Conservation (phyloP, 2,797 vertebrate genomes). For the Tarsius wallacei region DNA sequence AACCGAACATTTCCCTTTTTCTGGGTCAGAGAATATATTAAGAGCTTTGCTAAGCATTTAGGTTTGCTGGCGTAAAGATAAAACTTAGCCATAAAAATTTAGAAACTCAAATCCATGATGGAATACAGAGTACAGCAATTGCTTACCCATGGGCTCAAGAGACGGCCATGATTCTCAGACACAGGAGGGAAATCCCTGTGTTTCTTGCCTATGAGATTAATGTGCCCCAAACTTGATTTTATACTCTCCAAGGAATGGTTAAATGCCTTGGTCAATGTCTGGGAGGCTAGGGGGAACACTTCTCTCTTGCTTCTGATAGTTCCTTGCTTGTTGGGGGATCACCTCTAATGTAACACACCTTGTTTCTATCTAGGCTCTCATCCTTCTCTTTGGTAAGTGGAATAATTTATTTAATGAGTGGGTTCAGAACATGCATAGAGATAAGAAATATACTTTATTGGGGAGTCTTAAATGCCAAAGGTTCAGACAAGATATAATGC, state of each 20-base stretch:
- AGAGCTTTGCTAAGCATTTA: conserved; percentile 28
- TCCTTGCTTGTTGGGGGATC: background rate
- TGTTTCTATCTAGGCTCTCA: background rate
- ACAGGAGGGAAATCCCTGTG: background rate
- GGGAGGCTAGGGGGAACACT: background rate
- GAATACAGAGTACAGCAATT: background rate
- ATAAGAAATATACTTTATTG: background rate
- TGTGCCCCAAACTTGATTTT: background rate
- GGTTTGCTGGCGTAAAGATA: background rate
- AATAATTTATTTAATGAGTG: background rate
- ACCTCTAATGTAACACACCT: background rate
- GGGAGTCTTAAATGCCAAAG: background rate
- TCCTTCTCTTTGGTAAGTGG: background rate
- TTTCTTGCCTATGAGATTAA: background rate
- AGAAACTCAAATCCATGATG: background rate
- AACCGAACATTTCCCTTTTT: background rate
- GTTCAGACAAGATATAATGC: conserved; percentile 58
- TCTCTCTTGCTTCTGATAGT: background rate
- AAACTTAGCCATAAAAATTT: background rate
- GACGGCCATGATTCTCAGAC: background rate
- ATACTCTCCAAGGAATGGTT: background rate
- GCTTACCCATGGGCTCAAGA: background rate
- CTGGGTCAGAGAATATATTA: background rate
- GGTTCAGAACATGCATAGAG: background rate
- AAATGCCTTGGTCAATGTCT: background rate